These are phyloP conservation scores for Bellardia pandia DNA, from an alignment of 2,888 invertebrate genomes.

Conservation along the genomic window DNA sequence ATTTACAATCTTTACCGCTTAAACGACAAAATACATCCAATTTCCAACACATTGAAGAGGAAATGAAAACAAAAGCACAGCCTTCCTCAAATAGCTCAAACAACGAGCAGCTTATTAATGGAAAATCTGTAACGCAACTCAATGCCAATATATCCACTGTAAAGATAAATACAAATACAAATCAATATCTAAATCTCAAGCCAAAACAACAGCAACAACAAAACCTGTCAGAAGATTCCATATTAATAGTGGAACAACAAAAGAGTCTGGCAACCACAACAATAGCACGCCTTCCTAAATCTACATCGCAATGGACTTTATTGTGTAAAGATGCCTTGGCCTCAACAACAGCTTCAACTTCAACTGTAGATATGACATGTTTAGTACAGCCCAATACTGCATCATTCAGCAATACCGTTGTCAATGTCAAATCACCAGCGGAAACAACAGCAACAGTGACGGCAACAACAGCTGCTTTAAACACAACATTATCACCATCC, in stretches of 20 bases:
- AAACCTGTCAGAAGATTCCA: neutral
- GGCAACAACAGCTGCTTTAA: neutral
- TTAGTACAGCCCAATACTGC: neutral
- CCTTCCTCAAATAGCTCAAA: neutral
- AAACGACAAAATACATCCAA: slow-evolving; percentile 47
- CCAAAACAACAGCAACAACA: neutral
- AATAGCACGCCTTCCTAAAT: slow-evolving; percentile 25
- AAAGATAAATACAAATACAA: slow-evolving; percentile 72
- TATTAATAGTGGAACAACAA: slow-evolving; percentile 15
- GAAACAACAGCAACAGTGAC: slow-evolving; percentile 29
- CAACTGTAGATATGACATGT: neutral
- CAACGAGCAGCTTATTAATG: neutral
- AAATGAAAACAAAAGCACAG: slow-evolving; percentile 48
- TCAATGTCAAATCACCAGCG: slow-evolving; percentile 65
- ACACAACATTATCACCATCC: neutral
- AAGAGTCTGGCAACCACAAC: neutral
- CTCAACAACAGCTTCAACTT: slow-evolving; percentile 38
- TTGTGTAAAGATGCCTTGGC: slow-evolving; percentile 77
- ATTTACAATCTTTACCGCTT: slow-evolving; percentile 64
- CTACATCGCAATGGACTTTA: slow-evolving; percentile 78
- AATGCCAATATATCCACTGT: slow-evolving; percentile 71
- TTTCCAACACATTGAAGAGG: neutral
- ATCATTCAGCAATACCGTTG: slow-evolving; percentile 51
- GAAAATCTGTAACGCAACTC: slow-evolving; percentile 27
- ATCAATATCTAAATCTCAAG: no score